Evolutionary conservation across 2,113 vertebrate species (phyloP), one percentile per base, ranked within the genome.

Genomic region (Muscicapa adusta): DNA sequence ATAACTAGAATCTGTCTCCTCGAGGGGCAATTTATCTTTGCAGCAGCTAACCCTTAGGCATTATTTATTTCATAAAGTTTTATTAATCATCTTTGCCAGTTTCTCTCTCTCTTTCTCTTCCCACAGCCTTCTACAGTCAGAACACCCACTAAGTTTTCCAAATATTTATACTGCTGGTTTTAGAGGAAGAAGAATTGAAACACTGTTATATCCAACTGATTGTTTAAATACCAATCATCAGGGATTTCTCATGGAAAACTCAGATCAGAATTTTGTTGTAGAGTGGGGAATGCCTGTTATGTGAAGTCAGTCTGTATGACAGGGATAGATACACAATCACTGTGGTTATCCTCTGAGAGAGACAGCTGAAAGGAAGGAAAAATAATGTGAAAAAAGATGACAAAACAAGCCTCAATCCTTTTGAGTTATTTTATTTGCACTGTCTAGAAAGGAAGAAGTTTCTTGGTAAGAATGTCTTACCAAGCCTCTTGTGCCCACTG

Each of bases 11-110:
- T 62, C 73, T 83, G 58, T 96, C 67, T 74, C 60, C 71, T 83
- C 60, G 65, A 77, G 63, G 77, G 61, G 31, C 20, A 89, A 94
- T 96, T 94, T 80, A 81, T 95, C 71, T 78, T 83, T 88, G 28
- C 80, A 94, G 60, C 48, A 88, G n/a, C 85, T 93, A 91, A 89
- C 56, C 73, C 92, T 95, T 75, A 92, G 89, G 74, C 65, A 88
- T 94, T 93, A 85, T 76, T 93, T 94, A 76, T 83, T 94, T 92
- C 76, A 82, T 85, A 90, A 88, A 58, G 8, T 57, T 67, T 12
- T 19, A 85, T 96, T 92, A 88, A 88, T 88, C 77, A 79, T 93
- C 51, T 80, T 71, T 94, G 26, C 42, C 34, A 56, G 48, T 50
- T 91, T 89, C 16, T 42, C 54, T 93, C 53, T 54, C 42, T 86